These are phyloP conservation scores for Drosophila arawakana DNA, from an alignment of 1,140 invertebrate species.

Conservation along the genomic window DNA sequence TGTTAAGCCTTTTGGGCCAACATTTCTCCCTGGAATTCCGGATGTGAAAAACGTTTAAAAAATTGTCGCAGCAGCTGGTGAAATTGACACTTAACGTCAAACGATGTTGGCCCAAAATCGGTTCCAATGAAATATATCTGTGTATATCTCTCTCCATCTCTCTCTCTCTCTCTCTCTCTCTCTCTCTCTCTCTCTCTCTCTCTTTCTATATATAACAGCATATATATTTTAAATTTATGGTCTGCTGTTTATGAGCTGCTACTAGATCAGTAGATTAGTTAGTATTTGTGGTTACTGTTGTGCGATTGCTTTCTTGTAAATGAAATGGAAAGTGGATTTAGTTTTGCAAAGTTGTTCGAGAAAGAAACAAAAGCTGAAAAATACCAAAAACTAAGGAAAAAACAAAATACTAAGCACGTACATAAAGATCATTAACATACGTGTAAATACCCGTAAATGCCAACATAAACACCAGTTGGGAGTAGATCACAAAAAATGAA, in stretches of 20 bases:
- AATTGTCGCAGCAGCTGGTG: neutral
- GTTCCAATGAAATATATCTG: slow-evolving; percentile 6
- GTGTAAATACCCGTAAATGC: slow-evolving; percentile 23
- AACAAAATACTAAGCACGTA: slow-evolving; percentile 41
- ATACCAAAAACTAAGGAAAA: neutral
- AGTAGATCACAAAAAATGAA: slow-evolving; percentile 22
- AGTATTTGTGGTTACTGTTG: slow-evolving; percentile 6
- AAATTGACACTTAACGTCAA: neutral
- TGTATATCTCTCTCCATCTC: neutral
- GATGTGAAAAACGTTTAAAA: neutral
- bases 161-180: no score
- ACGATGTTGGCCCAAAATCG: neutral
- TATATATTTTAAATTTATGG: slow-evolving; percentile 6
- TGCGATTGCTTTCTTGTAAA: slow-evolving; percentile 21
- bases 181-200: no score
- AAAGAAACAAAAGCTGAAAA: no score
- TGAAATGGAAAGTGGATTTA: slow-evolving; percentile 56
- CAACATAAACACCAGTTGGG: slow-evolving; percentile 21
- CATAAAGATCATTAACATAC: slow-evolving; percentile 46
- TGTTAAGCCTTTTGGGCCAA: no score
- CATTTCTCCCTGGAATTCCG: neutral
- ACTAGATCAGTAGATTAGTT: no score
- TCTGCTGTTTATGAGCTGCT: neutral
- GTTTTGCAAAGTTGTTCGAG: slow-evolving; percentile 13
- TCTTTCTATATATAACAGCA: neutral